Percentiles rank a stretch among this genome's conserved stretches.
phyloP scores from a whole-genome alignment of 1,140 invertebrate species.

The Archivesica marissinica region DNA sequence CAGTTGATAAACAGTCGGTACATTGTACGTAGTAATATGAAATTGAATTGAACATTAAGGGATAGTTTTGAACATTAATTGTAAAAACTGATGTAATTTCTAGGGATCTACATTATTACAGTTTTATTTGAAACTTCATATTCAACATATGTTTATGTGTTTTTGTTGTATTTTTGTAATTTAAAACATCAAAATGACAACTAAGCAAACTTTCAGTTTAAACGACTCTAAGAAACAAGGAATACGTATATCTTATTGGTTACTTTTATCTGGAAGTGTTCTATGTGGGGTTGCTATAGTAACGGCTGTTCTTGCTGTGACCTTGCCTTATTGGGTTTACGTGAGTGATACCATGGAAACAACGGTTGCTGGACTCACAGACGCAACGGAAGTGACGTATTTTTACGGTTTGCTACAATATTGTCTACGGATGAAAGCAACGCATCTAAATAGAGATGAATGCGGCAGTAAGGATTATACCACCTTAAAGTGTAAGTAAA shows the following conservation, averaged over 20 bases:
- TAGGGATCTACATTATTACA: too few relatives aligned
- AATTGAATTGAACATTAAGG: too few relatives aligned
- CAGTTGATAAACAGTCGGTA: too few relatives aligned
- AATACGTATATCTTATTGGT: background rate
- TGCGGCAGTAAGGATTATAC: background rate
- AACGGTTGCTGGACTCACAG: slow-evolving; percentile 34
- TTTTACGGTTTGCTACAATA: slow-evolving; percentile 31
- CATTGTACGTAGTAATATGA: too few relatives aligned
- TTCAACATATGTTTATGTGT: too few relatives aligned
- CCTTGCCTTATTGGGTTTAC: slow-evolving; percentile 23
- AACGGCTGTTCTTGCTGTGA: background rate
- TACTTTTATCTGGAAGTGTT: slow-evolving; percentile 18
- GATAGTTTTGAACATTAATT: too few relatives aligned
- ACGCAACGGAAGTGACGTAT: slow-evolving; percentile 28
- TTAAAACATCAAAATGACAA: background rate
- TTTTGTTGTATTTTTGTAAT: too few relatives aligned
- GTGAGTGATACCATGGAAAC: slow-evolving; percentile 28
- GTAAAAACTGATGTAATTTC: too few relatives aligned
- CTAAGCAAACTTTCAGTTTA: background rate
- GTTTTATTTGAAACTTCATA: too few relatives aligned
- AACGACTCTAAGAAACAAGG: background rate
- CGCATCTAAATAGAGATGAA: slow-evolving; percentile 20
- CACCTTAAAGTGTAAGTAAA: background rate
- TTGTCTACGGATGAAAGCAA: slow-evolving; percentile 33
- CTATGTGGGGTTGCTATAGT: background rate